Base-by-base conservation (phyloP, 1,140 invertebrate genomes). In the Piezodorus guildinii region DNA sequence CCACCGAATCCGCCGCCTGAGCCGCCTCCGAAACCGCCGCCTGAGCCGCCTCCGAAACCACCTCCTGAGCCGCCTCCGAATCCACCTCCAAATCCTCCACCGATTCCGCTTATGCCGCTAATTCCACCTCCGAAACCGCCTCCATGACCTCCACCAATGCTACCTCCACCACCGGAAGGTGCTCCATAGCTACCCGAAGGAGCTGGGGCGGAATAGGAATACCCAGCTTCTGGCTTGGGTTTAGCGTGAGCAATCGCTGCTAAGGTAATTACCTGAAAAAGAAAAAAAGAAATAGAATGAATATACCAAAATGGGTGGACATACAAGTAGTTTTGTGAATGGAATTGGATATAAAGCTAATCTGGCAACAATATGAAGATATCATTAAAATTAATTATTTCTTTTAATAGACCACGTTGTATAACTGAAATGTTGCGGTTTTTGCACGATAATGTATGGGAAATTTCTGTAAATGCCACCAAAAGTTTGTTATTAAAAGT, bases 191-290 rank as follows among this genome's bases (percentile, higher is more conserved):
- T 68, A 15, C 68, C 68, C 77, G 78, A 75, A 6, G 77, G 75
- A 4, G 69, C 17, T 56, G 34, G 34, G 34, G 34, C 34, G 30
- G 71, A 72, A 68, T 78, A 79, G 5, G 77, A 76, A 71, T 80
- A 79, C 1, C 77, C 78, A 45, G 79, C 78, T 70, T 80, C 78
- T 25, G 78, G 78, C 23, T 23, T 21, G 34, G 34, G 34, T 64
- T 76, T 72, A 62, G 78, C 78, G 67, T 76, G 70, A 63, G 75
- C 75, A 69, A 79, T 71, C 49, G 74, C 71, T 72, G 74, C 77
- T 64, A 80, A 67, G 16, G 73, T 73, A 70, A 80, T 72, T 66
- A 81, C 75, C 80, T 81, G 71, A 12, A 70, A 73, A 61, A 43
- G 21, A 39, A 12, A 39, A 39, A 39, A 39, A 8, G 12, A 10